Base-by-base conservation (phyloP, 2,888 invertebrate species). In the Unio pictorum region DNA sequence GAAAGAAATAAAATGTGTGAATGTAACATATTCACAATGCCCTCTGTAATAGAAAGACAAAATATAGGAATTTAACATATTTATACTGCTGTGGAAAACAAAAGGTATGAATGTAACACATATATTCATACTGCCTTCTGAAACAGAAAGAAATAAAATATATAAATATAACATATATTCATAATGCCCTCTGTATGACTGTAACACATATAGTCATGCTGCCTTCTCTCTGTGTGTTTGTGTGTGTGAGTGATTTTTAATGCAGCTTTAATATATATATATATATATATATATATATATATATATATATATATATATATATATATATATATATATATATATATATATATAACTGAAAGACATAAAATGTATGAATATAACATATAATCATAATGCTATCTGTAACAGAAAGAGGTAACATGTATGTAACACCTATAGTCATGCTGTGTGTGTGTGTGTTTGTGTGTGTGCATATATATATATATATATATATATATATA, bases 331-430 rank as follows among this genome's bases (percentile, higher is more conserved):
- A 23, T 23, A 23, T 23, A 23, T 23, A 23, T 23, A 23, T 23
- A 23, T 23, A 23, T 23, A 23, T 23, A 23, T 23, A 1, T 34
- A 34, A 34, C 34, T 7, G 34, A 34, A 34, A 34, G 34, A 34
- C 0, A 28, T 28, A 34, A 34, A 34, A 34, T 34, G 6, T 34
- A 34, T 34, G 7, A 34, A 34, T 34, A 34, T 34, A 7, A 5
- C 34, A 34, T 34, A 34, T 84, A 79, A 26, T 81, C 81, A 56
- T 81, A 78, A 73, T 86, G 85, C 28, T 78, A 75, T 64, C 85
- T 85, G 78, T 4, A 67, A 61, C 3, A 73, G 34, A 26, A 55
- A 63, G 15, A 18, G 11, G 8, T 28, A 34, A 64, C 20, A 57
- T 11, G 6, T 6, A n/a, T 57, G n/a, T 57, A 57, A n/a, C 58